Evolutionary conservation across 1,140 invertebrate genomes (phyloP), one percentile per base, ranked within the genome.

Genomic region (Geopemphigus sp.): DNA sequence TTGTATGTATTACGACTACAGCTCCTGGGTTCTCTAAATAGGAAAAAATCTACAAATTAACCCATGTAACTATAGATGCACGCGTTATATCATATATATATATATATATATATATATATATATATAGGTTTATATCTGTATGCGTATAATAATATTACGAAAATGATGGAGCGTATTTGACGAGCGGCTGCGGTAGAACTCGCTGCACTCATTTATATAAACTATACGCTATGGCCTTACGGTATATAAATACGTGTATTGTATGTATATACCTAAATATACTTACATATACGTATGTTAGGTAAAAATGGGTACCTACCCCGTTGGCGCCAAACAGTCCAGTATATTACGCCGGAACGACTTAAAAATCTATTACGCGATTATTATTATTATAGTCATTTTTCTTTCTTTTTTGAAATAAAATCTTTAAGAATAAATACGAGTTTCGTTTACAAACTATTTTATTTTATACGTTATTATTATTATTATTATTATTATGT

Each of bases 91-190:
- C 32, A 39, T 39, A 39, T 39, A 39, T 39, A 39, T 39, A 39
- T 39, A 39, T 39, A 39, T 39, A 39, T 39, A 39, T 39, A 39
- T 39, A 39, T 39, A 39, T 39, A 39, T 39, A 39, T 39, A 39
- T 39, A 39, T 39, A 39, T 39, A 39, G 32, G 32, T 39, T 39
- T 39, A 4, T 39, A 39, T 8, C 32, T 39, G 32, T 39, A 61
- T 29, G 6, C 12, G 57, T 61, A 29, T 61, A 26, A 29, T 26
- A 29, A 29, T 29, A 29, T 61, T 29, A 61, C 22, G 14, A 61
- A 29, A 61, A 70, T 70, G 45, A 70, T 70, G 17, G 47, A 70
- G 45, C 47, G 66, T 47, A 70, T 70, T 50, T 26, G 66, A 70
- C 22, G 45, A 29, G 47, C 15, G 6, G 45, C 64, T n/a, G 32